Evolutionary conservation across 2,113 vertebrate genomes (phyloP), one percentile per base, ranked within the genome.

Genomic region (Atractosteus spatula): DNA sequence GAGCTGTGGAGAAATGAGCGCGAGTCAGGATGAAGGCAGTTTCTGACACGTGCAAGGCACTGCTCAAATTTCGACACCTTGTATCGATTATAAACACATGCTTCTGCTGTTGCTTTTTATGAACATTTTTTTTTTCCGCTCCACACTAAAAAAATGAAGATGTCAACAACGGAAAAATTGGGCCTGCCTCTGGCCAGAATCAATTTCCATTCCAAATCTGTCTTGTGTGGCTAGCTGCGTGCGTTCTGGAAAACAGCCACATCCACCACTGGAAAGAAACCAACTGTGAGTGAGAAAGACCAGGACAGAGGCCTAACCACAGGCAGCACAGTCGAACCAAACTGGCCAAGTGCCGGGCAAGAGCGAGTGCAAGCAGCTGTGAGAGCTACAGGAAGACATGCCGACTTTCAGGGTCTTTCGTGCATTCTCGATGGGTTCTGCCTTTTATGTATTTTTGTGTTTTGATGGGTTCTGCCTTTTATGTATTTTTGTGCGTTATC

Each of bases 111-210:
- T 16, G 72, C 72, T 73, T 68, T 73, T 73, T 44, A 47, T 55
- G 16, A 17, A 13, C 41, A 61, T 12, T 61, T 56, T 16, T 57
- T 51, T 67, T 61, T 41, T 47, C 1, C 10, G 8, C 8, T 14
- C 13, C 29, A 76, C 69, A 74, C 72, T 29, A 55, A 74, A 79
- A 72, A 84, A 80, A 82, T 74, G 67, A 71, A 77, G 73, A 79
- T 79, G 72, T 78, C 57, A 66, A 77, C 76, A 75, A 82, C 8
- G 47, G 70, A 76, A 66, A 74, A 80, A 83, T 81, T 44, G 67
- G 74, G 74, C 75, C 70, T 69, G 56, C 41, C 62, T 74, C 59
- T 68, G 54, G 69, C n/a, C 59, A 80, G 71, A 72, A 76, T 57
- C 65, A 76, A 65, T 75, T 75, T 69, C 66, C 55, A 69, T 75